A percentile compares a stretch with the other conserved stretches of the same genome.
Evolutionary conservation across 2,797 vertebrate species (phyloP).

Genomic region (Pachyuromys duprasi): DNA sequence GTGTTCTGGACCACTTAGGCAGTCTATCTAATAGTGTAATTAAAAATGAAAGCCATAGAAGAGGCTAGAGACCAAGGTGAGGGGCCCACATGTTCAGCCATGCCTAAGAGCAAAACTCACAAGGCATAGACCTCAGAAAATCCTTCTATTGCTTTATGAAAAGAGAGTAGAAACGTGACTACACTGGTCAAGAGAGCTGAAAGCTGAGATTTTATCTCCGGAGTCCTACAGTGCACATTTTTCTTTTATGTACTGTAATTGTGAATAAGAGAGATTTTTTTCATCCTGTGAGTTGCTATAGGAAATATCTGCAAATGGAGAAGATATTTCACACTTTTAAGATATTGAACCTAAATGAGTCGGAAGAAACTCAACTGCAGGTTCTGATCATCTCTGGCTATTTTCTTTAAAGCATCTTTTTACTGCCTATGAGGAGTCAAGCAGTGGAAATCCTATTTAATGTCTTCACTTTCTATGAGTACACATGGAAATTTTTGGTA

Average conservation of each 20-base stretch:
- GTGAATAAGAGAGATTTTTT: not conserved
- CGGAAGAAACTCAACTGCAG: not conserved
- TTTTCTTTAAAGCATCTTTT: not conserved
- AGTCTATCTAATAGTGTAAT: not conserved
- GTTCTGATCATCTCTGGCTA: not conserved
- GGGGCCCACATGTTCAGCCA: not conserved
- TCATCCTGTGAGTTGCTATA: not conserved
- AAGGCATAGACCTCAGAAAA: too few relatives aligned
- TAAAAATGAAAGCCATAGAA: not conserved
- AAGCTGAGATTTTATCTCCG: not conserved
- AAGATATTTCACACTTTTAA: not conserved
- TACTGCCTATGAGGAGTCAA: not conserved
- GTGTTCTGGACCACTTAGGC: accelerated
- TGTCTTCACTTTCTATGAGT: not conserved
- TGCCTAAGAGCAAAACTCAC: too few relatives aligned
- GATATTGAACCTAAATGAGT: not conserved
- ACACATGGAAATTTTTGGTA: constrained; percentile 24
- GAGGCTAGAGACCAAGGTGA: not conserved
- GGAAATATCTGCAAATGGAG: not conserved
- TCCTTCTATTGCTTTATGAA: not conserved
- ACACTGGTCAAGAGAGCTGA: not conserved
- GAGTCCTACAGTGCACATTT: not conserved
- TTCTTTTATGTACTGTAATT: not conserved
- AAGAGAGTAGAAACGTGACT: not conserved
- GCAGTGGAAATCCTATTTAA: not conserved